Percentiles rank a stretch among this genome's conserved stretches.
Conservation (phyloP, 2,888 invertebrate genomes). For the Cryptocephalus primarius region DNA sequence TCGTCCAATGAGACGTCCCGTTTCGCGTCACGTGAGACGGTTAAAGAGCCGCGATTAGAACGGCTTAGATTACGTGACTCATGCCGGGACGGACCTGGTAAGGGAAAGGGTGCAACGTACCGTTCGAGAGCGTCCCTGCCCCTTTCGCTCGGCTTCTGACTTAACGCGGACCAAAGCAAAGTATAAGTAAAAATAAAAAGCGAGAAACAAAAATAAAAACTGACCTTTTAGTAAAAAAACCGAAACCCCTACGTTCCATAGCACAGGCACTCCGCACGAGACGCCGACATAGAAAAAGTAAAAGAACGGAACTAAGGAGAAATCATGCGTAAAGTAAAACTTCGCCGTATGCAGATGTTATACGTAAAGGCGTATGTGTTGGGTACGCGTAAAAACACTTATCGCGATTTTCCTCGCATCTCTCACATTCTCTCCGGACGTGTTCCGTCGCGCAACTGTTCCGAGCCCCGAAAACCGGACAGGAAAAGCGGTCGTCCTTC, state of each 20-base stretch:
- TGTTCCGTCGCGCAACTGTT: not conserved
- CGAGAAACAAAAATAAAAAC: constrained; percentile 41
- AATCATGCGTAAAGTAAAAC: too few relatives aligned
- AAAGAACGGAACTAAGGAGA: constrained; percentile 4
- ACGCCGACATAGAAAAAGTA: constrained; percentile 14
- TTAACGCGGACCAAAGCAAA: not conserved
- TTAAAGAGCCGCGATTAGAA: too few relatives aligned
- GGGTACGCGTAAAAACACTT: too few relatives aligned
- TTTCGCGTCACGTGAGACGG: too few relatives aligned
- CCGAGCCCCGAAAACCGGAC: constrained; percentile 7
- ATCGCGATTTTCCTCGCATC: too few relatives aligned
- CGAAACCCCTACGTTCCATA: constrained; percentile 72
- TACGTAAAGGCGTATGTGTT: too few relatives aligned
- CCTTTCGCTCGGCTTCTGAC: too few relatives aligned
- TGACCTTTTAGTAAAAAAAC: constrained; percentile 74
- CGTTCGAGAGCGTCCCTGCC: too few relatives aligned
- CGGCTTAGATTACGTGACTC: too few relatives aligned
- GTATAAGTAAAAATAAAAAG: constrained; percentile 29
- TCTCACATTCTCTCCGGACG: not conserved
- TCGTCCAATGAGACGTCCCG: too few relatives aligned
- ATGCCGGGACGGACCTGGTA: too few relatives aligned
- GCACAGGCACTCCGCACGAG: constrained; percentile 45
- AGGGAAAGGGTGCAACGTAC: too few relatives aligned
- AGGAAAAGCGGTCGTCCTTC: constrained; percentile 29
- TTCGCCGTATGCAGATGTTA: not conserved